These are phyloP conservation scores for Ornithoptera alexandrae DNA, from an alignment of 2,888 invertebrate genomes.

Conservation along the genomic window DNA sequence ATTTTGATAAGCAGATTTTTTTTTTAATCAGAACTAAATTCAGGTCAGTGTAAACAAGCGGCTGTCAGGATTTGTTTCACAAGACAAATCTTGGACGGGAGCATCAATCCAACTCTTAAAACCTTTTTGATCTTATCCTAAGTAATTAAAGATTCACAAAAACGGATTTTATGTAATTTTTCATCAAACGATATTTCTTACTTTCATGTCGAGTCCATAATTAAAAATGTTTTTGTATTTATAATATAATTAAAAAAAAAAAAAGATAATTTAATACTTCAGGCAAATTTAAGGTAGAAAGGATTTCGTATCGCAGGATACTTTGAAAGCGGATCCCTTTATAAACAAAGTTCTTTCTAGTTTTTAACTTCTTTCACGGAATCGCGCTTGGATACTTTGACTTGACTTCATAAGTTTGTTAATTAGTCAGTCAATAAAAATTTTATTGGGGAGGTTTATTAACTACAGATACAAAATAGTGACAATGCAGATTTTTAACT, in stretches of 20 bases:
- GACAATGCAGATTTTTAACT: too few species aligned
- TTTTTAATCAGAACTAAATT: too few species aligned
- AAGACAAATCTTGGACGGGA: constrained; percentile 7
- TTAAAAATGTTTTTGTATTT: constrained; percentile 15
- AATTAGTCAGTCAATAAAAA: constrained; percentile 21
- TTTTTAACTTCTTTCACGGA: constrained; percentile 23
- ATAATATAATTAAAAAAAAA: background rate
- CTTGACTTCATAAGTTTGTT: constrained; percentile 17
- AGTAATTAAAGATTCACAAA: constrained; percentile 27
- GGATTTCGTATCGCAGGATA: constrained; percentile 10
- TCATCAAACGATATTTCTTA: constrained; percentile 20
- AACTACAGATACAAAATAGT: background rate
- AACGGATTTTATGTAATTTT: constrained; percentile 21
- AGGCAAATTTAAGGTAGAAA: constrained; percentile 12
- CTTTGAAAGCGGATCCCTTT: constrained; percentile 17
- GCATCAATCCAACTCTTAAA: constrained; percentile 9
- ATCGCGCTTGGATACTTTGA: constrained; percentile 11
- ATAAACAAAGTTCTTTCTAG: constrained; percentile 20
- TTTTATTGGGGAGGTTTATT: constrained; percentile 10
- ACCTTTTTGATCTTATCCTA: constrained; percentile 27
- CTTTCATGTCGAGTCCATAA: constrained; percentile 21
- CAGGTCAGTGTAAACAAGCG: background rate
- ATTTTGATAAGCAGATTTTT: background rate
- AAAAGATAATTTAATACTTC: constrained; percentile 11
- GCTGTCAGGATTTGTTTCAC: constrained; percentile 11